A percentile compares a stretch with the other conserved stretches of the same genome.
phyloP scores from a whole-genome alignment of 2,797 vertebrate species.

The Poecilia wingei region DNA sequence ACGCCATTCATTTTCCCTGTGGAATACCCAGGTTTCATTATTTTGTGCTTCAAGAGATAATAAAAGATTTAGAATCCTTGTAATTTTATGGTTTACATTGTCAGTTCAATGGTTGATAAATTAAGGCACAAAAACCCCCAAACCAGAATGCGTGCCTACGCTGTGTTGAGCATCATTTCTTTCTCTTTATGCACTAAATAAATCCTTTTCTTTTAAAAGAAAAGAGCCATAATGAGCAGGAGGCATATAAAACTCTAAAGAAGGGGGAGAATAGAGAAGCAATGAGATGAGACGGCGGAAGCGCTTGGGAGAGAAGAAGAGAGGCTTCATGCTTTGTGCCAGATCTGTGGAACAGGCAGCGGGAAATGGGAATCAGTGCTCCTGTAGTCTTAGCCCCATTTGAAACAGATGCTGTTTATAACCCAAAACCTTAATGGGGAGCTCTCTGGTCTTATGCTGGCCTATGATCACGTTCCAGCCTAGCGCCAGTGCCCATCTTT shows the following conservation, averaged over 20 bases:
- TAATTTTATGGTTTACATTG: slow-evolving; percentile 61
- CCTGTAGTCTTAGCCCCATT: slow-evolving; percentile 75
- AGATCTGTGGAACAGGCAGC: slow-evolving; percentile 73
- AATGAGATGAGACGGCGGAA: slow-evolving; percentile 68
- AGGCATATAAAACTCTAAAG: slow-evolving; percentile 71
- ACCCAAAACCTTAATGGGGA: slow-evolving; percentile 79
- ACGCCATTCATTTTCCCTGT: slow-evolving; percentile 28
- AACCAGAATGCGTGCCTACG: slow-evolving; percentile 36
- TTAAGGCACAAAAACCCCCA: slow-evolving; percentile 38
- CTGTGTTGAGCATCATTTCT: slow-evolving; percentile 40
- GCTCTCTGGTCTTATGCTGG: slow-evolving; percentile 77
- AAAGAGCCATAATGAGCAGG: slow-evolving; percentile 68
- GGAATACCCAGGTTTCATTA: slow-evolving; percentile 19
- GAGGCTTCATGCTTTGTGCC: slow-evolving; percentile 72
- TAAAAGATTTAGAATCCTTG: slow-evolving; percentile 49
- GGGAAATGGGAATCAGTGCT: slow-evolving; percentile 70
- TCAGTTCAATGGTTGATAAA: slow-evolving; percentile 34
- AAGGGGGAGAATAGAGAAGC: slow-evolving; percentile 69
- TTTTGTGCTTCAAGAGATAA: slow-evolving; percentile 40
- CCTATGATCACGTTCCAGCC: slow-evolving; percentile 82
- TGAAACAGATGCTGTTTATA: slow-evolving; percentile 84
- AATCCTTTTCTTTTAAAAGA: slow-evolving; percentile 69
- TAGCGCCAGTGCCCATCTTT: slow-evolving; percentile 75
- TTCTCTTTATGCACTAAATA: slow-evolving; percentile 65
- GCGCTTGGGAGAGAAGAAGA: slow-evolving; percentile 57